Evolutionary conservation across 1,140 invertebrate species (phyloP), one percentile per base, ranked within the genome.

Genomic region (Tetramorium parvispinum): DNA sequence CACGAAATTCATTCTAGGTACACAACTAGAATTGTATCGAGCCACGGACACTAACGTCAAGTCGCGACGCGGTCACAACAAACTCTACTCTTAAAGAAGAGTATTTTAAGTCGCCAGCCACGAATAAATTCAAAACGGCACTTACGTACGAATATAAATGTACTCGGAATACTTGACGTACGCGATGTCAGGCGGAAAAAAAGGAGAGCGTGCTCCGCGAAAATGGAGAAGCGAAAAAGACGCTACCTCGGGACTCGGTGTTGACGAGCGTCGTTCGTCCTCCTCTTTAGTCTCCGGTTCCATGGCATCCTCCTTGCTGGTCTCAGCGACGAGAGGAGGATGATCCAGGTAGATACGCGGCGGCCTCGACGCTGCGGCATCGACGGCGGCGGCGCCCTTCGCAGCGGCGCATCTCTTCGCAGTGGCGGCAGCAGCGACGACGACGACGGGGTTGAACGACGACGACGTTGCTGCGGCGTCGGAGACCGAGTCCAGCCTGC

Each of bases 241-340:
- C 13, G 13, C 81, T 86, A 94, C 94, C 88, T 95, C 93, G 5
- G 93, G 92, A 86, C 92, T 94, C 10, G 93, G 91, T n/a, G 91
- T 92, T 82, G 89, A 88, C 82, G 92, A 94, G 75, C 92, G 92
- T 40, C 86, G 91, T 40, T 93, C 92, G 73, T 94, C 92, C 89
- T 95, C 94, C 71, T 93, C 93, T 71, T 93, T 94, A 61, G 88
- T 79, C 61, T 94, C 92, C 55, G 89, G 85, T 85, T 95, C 94
- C 94, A 94, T 94, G 49, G 90, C 93, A 92, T 94, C 90, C 87
- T 94, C 91, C 85, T 92, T 91, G 57, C 63, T 85, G 57, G 66
- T 88, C 59, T 88, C 88, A 82, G 79, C 76, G 83, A 87, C 86
- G 70, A 81, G 82, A 49, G 68, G 49, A 76, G 51, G 37, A 68